Evolutionary conservation across 2,113 vertebrate genomes (phyloP).

Genomic region (Melierax canorus): DNA sequence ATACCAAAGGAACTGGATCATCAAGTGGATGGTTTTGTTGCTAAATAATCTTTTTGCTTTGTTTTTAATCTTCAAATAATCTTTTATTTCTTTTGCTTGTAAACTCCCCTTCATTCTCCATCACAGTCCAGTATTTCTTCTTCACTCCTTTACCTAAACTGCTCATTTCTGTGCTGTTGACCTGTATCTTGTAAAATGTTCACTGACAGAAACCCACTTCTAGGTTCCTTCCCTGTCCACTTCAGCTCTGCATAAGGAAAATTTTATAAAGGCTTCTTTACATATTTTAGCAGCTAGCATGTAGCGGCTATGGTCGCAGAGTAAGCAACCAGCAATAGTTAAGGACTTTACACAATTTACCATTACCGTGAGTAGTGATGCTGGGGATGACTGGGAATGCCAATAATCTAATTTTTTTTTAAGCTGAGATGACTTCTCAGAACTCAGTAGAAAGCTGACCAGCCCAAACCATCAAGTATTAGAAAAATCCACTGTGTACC

Average conservation of each 20-base stretch:
- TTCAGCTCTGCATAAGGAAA: background rate
- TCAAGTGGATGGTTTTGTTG: background rate
- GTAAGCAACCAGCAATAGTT: background rate
- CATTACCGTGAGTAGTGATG: fast-evolving
- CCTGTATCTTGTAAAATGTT: background rate
- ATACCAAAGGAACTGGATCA: background rate
- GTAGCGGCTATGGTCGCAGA: background rate
- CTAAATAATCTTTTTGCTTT: background rate
- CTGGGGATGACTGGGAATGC: background rate
- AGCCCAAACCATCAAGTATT: background rate
- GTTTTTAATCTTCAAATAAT: background rate
- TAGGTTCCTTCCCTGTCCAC: background rate
- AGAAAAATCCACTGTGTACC: background rate
- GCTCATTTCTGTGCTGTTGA: background rate
- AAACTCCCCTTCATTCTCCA: background rate
- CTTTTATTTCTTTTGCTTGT: background rate
- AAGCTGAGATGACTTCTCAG: background rate
- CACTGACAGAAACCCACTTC: background rate
- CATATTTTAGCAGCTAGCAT: background rate
- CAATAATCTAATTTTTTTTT: background rate
- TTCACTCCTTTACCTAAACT: background rate
- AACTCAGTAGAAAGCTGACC: background rate
- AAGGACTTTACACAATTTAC: background rate
- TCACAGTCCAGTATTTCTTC: background rate
- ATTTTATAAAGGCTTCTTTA: background rate